These are phyloP conservation scores for Tachypleus tridentatus DNA, from an alignment of 1,140 invertebrate species.

Conservation along the genomic window DNA sequence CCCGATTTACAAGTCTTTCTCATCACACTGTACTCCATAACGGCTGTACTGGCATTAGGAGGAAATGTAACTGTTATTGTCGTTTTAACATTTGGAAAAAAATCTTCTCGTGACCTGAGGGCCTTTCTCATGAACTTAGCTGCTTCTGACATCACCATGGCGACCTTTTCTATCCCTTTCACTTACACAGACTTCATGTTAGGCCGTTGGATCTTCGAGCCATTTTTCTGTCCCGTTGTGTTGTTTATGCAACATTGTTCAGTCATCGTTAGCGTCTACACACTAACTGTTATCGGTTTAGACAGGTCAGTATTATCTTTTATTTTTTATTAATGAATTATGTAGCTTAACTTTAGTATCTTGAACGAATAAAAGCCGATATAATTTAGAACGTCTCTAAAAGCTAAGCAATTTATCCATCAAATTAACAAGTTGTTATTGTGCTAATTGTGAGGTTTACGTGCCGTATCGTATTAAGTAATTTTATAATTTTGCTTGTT, in stretches of 20 bases:
- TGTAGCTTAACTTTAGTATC: no score
- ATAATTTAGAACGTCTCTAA: no score
- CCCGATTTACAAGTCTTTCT: slow-evolving; percentile 28
- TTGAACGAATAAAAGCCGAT: no score
- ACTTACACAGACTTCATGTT: slow-evolving; percentile 37
- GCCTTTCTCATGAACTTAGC: slow-evolving; percentile 36
- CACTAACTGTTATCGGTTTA: slow-evolving; percentile 35
- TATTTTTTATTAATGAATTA: no score
- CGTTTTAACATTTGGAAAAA: slow-evolving; percentile 31
- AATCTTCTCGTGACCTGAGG: slow-evolving; percentile 30
- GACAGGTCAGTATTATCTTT: slow-evolving; percentile 31
- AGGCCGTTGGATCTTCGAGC: slow-evolving; percentile 34
- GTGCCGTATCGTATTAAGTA: no score
- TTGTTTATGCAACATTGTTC: slow-evolving; percentile 34
- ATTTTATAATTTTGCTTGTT: no score
- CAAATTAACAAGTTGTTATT: no score
- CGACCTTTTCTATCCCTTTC: slow-evolving; percentile 37
- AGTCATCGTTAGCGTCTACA: slow-evolving; percentile 36
- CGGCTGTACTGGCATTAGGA: slow-evolving; percentile 29
- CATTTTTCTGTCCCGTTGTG: slow-evolving; percentile 34
- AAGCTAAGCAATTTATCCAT: no score
- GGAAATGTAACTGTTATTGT: slow-evolving; percentile 34
- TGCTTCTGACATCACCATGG: slow-evolving; percentile 35
- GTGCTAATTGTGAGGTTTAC: no score
- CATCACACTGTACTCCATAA: slow-evolving; percentile 32